Conservation (phyloP, 2,113 vertebrate genomes). For the Bungarus multicinctus region DNA sequence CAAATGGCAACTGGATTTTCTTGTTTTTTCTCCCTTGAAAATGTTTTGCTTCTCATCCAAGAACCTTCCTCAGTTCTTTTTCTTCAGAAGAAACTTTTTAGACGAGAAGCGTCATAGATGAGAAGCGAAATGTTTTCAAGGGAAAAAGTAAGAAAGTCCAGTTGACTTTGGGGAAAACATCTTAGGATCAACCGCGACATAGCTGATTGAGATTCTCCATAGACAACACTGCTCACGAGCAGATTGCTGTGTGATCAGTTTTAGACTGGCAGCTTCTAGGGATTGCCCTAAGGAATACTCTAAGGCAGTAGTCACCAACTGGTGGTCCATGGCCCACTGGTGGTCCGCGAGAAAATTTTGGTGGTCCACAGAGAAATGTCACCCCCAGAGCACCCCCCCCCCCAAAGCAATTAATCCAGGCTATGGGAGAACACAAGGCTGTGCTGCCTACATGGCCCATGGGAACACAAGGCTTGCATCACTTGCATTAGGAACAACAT, state of each 20-base stretch:
- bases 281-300: background rate
- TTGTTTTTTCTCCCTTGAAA: background rate
- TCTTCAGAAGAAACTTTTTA: too few species aligned
- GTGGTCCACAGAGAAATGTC: too few species aligned
- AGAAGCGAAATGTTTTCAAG: background rate
- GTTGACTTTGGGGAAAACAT: background rate
- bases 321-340: too few species aligned
- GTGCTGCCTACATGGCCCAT: accelerated
- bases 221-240: background rate
- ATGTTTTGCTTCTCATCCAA: background rate
- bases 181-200: background rate
- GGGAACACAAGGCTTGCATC: too few species aligned
- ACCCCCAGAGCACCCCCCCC: too few species aligned
- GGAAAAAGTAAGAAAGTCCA: background rate
- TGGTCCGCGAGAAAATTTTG: too few species aligned
- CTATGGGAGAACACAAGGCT: too few species aligned
- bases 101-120: background rate
- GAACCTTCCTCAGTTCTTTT: too few species aligned
- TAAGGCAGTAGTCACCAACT: background rate
- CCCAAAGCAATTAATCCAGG: too few species aligned
- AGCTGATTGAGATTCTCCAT: background rate
- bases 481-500: too few species aligned
- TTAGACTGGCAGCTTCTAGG: background rate
- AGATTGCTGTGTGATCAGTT: background rate
- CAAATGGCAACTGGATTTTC: background rate